Percentiles rank a stretch among this genome's conserved stretches.
Evolutionary conservation across 2,888 invertebrate genomes (phyloP).

Genomic region (Spodoptera littoralis): DNA sequence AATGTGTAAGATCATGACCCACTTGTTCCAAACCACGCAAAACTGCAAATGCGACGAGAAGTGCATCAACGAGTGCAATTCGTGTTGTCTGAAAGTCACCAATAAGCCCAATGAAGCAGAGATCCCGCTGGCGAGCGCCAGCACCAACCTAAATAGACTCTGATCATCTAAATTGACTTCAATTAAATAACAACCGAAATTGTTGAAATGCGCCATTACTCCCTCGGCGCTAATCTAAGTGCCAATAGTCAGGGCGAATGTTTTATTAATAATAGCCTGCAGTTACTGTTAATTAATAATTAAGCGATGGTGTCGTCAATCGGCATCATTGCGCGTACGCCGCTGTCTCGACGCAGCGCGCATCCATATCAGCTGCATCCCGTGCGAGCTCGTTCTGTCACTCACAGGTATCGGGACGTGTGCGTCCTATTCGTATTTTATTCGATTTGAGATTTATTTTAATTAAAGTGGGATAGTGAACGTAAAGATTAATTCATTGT

Average conservation of each 20-base stretch:
- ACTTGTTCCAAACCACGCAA: constrained; percentile 61
- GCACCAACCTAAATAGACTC: constrained; percentile 89
- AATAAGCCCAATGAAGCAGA: constrained; percentile 89
- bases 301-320: constrained; percentile 78
- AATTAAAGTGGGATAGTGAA: background rate
- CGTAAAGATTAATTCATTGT: background rate
- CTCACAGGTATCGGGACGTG: background rate
- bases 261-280: constrained; percentile 86
- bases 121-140: constrained; percentile 88
- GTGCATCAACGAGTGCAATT: constrained; percentile 88
- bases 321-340: constrained; percentile 75
- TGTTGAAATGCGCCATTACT: constrained; percentile 89
- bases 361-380: constrained; percentile 38
- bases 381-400: constrained; percentile 3
- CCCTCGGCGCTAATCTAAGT: constrained; percentile 88
- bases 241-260: constrained; percentile 88
- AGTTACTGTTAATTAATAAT: constrained; percentile 87
- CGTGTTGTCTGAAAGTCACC: constrained; percentile 89
- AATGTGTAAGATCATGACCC: constrained; percentile 62
- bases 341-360: constrained; percentile 53
- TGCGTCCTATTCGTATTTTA: constrained; percentile 2
- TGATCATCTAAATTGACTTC: constrained; percentile 90
- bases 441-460: background rate
- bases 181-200: constrained; percentile 90
- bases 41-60: constrained; percentile 81